Base-by-base conservation (phyloP, 2,888 invertebrate species). In the Drosophila anceps region DNA sequence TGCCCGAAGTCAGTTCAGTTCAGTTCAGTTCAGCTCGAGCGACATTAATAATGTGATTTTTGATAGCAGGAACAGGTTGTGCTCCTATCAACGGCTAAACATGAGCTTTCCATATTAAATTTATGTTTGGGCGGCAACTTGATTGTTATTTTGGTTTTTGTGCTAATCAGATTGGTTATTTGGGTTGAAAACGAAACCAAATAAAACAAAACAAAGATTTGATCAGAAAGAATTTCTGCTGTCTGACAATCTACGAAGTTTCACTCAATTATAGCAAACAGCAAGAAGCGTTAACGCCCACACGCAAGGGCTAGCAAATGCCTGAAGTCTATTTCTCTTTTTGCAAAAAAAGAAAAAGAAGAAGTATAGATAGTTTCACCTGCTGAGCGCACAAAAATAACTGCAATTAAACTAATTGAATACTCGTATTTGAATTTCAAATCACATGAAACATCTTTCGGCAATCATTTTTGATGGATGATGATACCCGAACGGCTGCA, bases 401-500 rank as follows among this genome's bases (percentile, higher is more conserved):
- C 69, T 71, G 79, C 85, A 90, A 88, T 90, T 90, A 90, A 88
- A 81, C 83, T 82, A 84, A 90, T 88, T 87, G 84, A 84, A 79
- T 79, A 57, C 75, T 78, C 58, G 83, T 58, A 83, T 83, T 85
- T 85, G 84, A 90, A 90, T 81, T 88, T 78, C 64, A 81, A 89
- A 90, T 90, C 85, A 77, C 72, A 81, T 66, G 87, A 81, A 84
- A 80, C 84, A 90, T 88, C 83, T 89, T 85, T 82, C 74, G 88
- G 77, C 88, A 87, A 85, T 88, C 88, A 88, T 79, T 90, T 83
- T 85, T 90, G 89, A 89, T 89, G 90, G 88, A 89, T 90, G 86
- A 87, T 87, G 88, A 79, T 84, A 57, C 70, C 72, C 68, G 54
- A 75, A 73, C 78, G 79, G 84, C 76, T 84, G 83, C 77, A 64